Evolutionary conservation across 2,113 vertebrate species (phyloP), one percentile per base, ranked within the genome.

Genomic region (Centropus unirufus): DNA sequence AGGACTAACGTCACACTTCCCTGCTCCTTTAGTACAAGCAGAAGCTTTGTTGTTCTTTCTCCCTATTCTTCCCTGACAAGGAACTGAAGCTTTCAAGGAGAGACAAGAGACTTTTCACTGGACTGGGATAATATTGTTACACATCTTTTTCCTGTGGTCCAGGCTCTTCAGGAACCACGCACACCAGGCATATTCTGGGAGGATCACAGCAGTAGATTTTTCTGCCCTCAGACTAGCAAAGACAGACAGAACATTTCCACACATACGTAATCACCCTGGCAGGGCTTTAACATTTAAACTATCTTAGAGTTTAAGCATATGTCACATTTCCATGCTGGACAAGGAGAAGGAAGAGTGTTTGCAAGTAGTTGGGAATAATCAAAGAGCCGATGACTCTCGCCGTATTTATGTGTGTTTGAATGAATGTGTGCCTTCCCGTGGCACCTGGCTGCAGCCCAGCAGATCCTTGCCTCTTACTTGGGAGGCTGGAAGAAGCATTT

Each of bases 391-490:
- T 57, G 49, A 3, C 27, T 19, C 20, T 15, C 36, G 8, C n/a
- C 55, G 19, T 12, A 61, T 42, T 23, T 42, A 8, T 30, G 29
- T 1, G 0, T 32, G 22, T 8, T 4, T 70, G 73, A 84, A n/a
- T 66, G 57, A 24, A 52, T 14, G 2, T 0, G 1, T 32, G 21
- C 30, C 23, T 21, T 5, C 44, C 27, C 3, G 0, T 12, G 5
- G 19, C 84, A 11, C 11, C 54, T 80, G 73, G 51, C 21, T 52
- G 24, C 13, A 40, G 32, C 51, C 10, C 51, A 46, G 51, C 62
- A 59, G 44, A 21, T 72, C 39, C 47, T 51, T 61, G 29, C 27
- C 52, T 26, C 30, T 78, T 32, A 4, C 8, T 59, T 12, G 16
- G 32, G 29, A 81, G 54, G 4, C 62, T 59, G 0, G 29, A 46